Conservation (phyloP, 2,797 vertebrate species). For the Salmo trutta region DNA sequence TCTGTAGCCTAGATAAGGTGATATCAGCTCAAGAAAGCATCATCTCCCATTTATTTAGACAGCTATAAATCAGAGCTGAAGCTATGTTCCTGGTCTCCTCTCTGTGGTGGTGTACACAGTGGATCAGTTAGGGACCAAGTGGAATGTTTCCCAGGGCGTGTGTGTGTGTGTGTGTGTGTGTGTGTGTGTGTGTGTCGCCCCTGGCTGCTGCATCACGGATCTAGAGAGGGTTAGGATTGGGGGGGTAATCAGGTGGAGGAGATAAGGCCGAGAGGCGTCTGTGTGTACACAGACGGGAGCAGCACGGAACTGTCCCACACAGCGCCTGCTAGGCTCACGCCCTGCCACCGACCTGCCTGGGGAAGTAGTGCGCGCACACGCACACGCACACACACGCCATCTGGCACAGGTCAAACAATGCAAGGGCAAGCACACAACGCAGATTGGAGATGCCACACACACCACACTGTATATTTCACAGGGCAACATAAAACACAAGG, state of each 20-base stretch:
- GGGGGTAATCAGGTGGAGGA: slow-evolving; percentile 56
- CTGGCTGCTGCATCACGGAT: no score
- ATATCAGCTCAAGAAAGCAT: background rate
- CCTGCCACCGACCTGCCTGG: slow-evolving; percentile 20
- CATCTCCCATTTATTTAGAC: background rate
- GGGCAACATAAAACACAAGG: slow-evolving; percentile 6
- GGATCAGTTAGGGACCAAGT: slow-evolving; percentile 58
- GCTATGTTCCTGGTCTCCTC: background rate
- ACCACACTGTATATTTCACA: background rate
- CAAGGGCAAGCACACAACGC: background rate
- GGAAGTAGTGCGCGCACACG: slow-evolving; percentile 18
- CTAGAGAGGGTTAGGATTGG: background rate
- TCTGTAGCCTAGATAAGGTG: no score
- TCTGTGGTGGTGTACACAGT: background rate
- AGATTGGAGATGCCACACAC: no score
- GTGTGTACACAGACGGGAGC: slow-evolving; percentile 77
- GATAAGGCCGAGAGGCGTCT: slow-evolving; percentile 67
- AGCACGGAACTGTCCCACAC: slow-evolving; percentile 71
- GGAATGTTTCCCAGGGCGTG: slow-evolving; percentile 68
- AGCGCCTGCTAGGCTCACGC: background rate
- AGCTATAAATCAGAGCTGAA: slow-evolving; percentile 65
- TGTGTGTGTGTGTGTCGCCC: no score
- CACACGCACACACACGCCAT: slow-evolving; percentile 46
- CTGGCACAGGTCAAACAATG: slow-evolving; percentile 58
- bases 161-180: background rate